A percentile compares a stretch with the other conserved stretches of the same genome.
These are phyloP conservation scores for Turnix velox DNA, from an alignment of 2,113 vertebrate genomes.

Conservation along the genomic window DNA sequence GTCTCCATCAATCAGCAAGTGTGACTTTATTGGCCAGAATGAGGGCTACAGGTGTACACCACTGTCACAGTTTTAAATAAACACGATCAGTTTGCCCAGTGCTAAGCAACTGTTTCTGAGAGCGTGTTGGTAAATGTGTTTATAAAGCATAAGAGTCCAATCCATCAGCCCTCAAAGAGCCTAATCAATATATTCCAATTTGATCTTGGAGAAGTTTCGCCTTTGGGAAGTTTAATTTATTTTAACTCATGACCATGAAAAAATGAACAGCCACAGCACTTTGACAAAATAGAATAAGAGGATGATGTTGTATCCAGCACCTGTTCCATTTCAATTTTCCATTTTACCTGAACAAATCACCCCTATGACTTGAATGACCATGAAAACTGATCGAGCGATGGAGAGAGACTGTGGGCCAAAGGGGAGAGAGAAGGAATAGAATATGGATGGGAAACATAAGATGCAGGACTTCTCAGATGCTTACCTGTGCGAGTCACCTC, in stretches of 20 bases:
- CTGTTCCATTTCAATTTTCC: conserved; percentile 69
- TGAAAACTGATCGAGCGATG: conserved; percentile 52
- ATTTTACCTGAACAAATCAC: conserved; percentile 74
- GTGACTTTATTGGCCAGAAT: conserved; percentile 53
- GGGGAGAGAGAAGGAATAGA: not conserved
- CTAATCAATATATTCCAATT: conserved; percentile 81
- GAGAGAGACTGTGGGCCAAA: not conserved
- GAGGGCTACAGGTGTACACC: conserved; percentile 42
- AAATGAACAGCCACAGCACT: conserved; percentile 67
- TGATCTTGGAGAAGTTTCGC: conserved; percentile 74
- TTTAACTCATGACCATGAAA: conserved; percentile 74
- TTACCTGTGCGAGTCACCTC: not conserved
- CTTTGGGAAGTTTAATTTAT: conserved; percentile 78
- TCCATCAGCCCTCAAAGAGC: conserved; percentile 77
- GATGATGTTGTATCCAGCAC: conserved; percentile 56
- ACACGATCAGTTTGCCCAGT: conserved; percentile 64
- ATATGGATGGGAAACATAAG: not conserved
- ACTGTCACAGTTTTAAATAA: conserved; percentile 68
- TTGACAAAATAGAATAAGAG: conserved; percentile 67
- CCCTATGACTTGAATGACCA: conserved; percentile 46
- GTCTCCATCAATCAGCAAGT: conserved; percentile 62
- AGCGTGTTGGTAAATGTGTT: conserved; percentile 74
- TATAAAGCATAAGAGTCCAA: conserved; percentile 73
- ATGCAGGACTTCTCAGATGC: not conserved
- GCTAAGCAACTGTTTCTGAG: conserved; percentile 72